Evolutionary conservation across 2,797 vertebrate genomes (phyloP).

Genomic region (Myotis myotis): DNA sequence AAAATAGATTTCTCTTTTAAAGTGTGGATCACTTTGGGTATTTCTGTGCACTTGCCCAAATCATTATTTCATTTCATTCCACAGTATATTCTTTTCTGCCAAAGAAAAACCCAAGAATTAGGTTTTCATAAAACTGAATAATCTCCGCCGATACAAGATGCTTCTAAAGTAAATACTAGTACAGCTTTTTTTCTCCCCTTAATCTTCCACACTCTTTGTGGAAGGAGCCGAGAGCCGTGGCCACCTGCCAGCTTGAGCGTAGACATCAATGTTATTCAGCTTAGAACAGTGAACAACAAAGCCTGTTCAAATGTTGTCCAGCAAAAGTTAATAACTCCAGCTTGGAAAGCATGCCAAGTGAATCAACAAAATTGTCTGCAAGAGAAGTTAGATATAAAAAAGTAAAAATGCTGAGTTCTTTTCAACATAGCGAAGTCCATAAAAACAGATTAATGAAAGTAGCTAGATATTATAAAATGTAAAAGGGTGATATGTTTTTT

Average conservation of each 20-base stretch:
- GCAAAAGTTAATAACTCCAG: neutral
- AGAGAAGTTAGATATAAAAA: neutral
- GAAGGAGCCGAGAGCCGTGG: neutral
- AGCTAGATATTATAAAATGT: neutral
- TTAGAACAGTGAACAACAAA: neutral
- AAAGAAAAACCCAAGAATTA: neutral
- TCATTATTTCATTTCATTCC: constrained; percentile 23
- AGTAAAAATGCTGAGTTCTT: neutral
- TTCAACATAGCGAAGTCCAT: neutral
- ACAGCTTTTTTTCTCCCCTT: neutral
- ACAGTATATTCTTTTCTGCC: neutral
- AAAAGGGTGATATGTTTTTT: neutral
- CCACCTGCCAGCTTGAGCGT: neutral
- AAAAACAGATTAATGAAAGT: neutral
- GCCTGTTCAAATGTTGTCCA: neutral
- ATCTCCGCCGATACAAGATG: neutral
- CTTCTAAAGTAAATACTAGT: neutral
- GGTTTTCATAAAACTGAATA: constrained; percentile 22
- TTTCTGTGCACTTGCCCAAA: neutral
- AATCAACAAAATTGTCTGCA: neutral
- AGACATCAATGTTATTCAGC: neutral
- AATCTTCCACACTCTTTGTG: neutral
- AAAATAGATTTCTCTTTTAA: neutral
- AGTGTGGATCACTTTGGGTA: neutral
- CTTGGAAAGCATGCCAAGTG: neutral